Evolutionary conservation across 2,888 invertebrate genomes (phyloP), one percentile per base, ranked within the genome.

Genomic region (Drosophila leonis): DNA sequence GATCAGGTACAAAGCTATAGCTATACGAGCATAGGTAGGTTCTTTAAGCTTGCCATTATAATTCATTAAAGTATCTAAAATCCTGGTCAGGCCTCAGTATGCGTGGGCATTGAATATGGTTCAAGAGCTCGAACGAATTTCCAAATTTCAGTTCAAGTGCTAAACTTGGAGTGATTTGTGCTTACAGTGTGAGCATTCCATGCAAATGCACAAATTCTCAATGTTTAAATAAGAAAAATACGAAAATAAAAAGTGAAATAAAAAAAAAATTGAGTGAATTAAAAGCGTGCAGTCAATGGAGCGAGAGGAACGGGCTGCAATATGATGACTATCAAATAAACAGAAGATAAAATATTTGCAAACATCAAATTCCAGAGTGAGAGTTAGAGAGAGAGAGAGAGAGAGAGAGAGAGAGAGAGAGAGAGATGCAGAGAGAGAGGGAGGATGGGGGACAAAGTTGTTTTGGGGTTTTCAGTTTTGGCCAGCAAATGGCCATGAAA

Each of bases 401-500:
- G 31, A 15, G 20, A 5, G 9, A 24, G 35, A n/a, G 52, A 2
- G 6, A 13, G 18, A 12, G 20, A 20, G 51, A 2, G 35, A n/a
- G 35, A 37, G 35, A 0, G 33, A 4, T 20, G 20, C 20, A 12
- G 31, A 0, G 13, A 37, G 37, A 15, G 10, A 18, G 29, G 35
- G 65, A 24, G 37, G 0, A 29, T 20, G 39, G 31, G 15, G 6
- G 8, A 24, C 12, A 29, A 18, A 29, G 24, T 35, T 29, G 27
- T 18, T 42, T 46, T 63, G 64, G 71, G 76, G 60, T 52, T 62
- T 80, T 51, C 15, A 20, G 62, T 54, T 67, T 67, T 79, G 80
- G 76, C 76, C 77, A 77, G 57, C 72, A 80, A 54, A 56, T 77
- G 81, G 65, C 71, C 82, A 88, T 83, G 72, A 87, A 83, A 83